Evolutionary conservation across 2,113 vertebrate genomes (phyloP), one percentile per base, ranked within the genome.

Genomic region (Poecilia latipinna): DNA sequence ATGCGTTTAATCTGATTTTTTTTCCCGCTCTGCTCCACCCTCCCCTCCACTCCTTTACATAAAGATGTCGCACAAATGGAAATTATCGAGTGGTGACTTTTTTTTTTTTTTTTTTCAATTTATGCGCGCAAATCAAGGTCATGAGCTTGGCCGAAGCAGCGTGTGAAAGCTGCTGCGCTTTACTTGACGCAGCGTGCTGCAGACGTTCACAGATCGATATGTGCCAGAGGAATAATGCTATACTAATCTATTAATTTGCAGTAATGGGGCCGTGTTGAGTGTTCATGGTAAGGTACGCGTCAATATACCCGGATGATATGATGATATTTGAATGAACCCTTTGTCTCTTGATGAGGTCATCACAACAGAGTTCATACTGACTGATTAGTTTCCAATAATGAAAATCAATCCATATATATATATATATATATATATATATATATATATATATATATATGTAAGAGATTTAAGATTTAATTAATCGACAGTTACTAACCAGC

Each of bases 201-300:
- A 95, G 96, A 96, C 96, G 94, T 94, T 94, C 88, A 57, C 88
- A 83, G 95, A 97, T 97, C 96, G 94, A 97, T 97, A 96, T 44
- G 91, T 91, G 92, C 95, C 93, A 95, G 93, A 80, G 94, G 95
- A 95, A 96, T 96, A 95, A 96, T 94, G 94, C 93, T 91, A 95
- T 91, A 90, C 88, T 93, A 94, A 97, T 97, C 96, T 96, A 96
- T 97, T 97, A 94, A 97, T 97, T 95, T 95, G 91, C 94, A 82
- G 83, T 97, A 96, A 97, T 97, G 96, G 96, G 92, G 91, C 90
- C 93, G 94, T 91, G 94, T 91, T 95, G 94, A 93, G 94, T 93
- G 94, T 93, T 94, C 93, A 77, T 89, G 89, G 92, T 92, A 89
- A 57, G 83, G 91, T 90, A 26, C 84, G 19, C 93, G 94, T 96